Conservation (phyloP, 2,113 vertebrate species). For the Noctilio leporinus region DNA sequence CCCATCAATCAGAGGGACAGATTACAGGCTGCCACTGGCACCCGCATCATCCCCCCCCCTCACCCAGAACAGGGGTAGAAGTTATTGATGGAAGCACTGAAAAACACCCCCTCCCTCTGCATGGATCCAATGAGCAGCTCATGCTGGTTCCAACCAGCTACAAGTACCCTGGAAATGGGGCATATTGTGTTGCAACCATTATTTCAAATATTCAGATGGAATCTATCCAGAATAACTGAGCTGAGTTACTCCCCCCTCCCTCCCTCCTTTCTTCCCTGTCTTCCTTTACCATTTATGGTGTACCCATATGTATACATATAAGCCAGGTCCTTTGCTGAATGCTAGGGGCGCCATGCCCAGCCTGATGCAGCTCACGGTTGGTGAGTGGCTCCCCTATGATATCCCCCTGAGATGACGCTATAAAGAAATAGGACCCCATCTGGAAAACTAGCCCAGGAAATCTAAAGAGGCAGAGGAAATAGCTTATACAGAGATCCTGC, state of each 20-base stretch:
- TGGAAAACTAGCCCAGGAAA: background rate
- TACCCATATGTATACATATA: no score
- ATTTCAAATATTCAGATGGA: background rate
- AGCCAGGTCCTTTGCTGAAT: background rate
- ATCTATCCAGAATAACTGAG: background rate
- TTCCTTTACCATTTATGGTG: background rate
- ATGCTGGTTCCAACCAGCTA: background rate
- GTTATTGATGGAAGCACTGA: background rate
- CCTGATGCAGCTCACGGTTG: background rate
- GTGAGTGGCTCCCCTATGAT: background rate
- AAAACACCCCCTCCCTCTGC: background rate
- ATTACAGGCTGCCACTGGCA: background rate
- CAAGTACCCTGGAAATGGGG: background rate
- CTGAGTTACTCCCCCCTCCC: no score
- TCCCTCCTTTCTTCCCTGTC: background rate
- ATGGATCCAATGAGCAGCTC: background rate
- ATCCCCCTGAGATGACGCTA: no score
- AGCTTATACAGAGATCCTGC: background rate
- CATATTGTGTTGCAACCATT: background rate
- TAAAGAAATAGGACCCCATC: background rate
- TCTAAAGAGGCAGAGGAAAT: background rate
- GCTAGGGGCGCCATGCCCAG: no score
- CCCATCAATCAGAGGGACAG: background rate
- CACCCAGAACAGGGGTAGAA: background rate
- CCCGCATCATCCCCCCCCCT: background rate